Conservation (phyloP, 2,888 invertebrate species). For the Lingula anatina region DNA sequence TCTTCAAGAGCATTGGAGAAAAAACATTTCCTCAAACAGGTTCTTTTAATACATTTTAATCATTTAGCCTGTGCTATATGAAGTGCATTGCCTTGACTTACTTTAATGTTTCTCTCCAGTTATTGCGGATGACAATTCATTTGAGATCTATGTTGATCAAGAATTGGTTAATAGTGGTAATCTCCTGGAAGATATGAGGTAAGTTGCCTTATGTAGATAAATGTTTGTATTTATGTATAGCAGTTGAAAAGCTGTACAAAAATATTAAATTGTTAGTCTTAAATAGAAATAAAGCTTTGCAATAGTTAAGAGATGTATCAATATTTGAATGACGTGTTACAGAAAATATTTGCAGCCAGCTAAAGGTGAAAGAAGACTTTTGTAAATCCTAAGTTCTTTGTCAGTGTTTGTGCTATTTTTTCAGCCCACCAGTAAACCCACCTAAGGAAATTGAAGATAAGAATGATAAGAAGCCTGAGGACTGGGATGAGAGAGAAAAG, state of each 20-base stretch:
- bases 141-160: constrained; percentile 76
- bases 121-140: constrained; percentile 74
- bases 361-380: too few relatives aligned
- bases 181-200: constrained; percentile 78
- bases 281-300: too few relatives aligned
- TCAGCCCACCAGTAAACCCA: constrained; percentile 84
- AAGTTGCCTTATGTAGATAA: constrained; percentile 9
- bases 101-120: too few relatives aligned
- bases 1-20: too few relatives aligned
- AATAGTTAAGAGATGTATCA: too few relatives aligned
- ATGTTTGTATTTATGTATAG: background rate
- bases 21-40: too few relatives aligned
- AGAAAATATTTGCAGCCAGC: too few relatives aligned
- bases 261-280: background rate
- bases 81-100: too few relatives aligned
- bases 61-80: too few relatives aligned
- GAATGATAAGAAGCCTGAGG: constrained; percentile 70
- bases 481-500: constrained; percentile 95
- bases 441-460: constrained; percentile 92
- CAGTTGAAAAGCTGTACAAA: background rate
- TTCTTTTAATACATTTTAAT: too few relatives aligned
- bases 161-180: constrained; percentile 77
- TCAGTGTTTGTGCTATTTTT: constrained; percentile 13
- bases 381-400: too few relatives aligned
- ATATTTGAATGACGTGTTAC: too few relatives aligned